Conservation (phyloP, 2,113 vertebrate genomes). For the Scatophagus argus region DNA sequence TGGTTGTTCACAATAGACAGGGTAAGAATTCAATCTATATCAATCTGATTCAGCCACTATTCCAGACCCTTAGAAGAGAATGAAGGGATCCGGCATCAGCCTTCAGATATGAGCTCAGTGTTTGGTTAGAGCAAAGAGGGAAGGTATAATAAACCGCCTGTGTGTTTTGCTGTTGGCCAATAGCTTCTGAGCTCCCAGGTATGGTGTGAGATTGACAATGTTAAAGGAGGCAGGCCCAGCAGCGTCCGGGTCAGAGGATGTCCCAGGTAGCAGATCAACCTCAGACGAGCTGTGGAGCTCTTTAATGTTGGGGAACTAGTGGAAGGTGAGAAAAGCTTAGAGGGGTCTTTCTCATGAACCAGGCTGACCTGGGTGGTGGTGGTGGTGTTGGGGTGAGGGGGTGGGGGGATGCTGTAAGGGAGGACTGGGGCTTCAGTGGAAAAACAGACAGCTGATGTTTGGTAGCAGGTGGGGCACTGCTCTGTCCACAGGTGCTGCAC, state of each 20-base stretch:
- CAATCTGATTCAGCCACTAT: conserved; percentile 71
- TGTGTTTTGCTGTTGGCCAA: conserved; percentile 66
- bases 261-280: conserved; percentile 74
- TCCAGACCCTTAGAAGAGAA: conserved; percentile 64
- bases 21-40: conserved; percentile 78
- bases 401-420: conserved; percentile 47
- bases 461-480: conserved; percentile 69
- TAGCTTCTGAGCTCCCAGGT: conserved; percentile 63
- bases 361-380: conserved; percentile 68
- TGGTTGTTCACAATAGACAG: conserved; percentile 72
- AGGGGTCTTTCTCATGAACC: conserved; percentile 79
- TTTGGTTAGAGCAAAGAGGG: conserved; percentile 69
- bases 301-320: conserved; percentile 76
- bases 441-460: conserved; percentile 72
- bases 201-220: conserved; percentile 70
- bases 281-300: conserved; percentile 64
- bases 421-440: conserved; percentile 44
- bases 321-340: conserved; percentile 85
- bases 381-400: no score
- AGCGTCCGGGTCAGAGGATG: conserved; percentile 72
- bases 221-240: conserved; percentile 72
- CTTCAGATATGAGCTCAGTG: conserved; percentile 67
- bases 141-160: conserved; percentile 69
- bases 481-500: conserved; percentile 84
- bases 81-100: conserved; percentile 54